Evolutionary conservation across 1,140 invertebrate species (phyloP).

Genomic region (Oryctes rhinoceros): DNA sequence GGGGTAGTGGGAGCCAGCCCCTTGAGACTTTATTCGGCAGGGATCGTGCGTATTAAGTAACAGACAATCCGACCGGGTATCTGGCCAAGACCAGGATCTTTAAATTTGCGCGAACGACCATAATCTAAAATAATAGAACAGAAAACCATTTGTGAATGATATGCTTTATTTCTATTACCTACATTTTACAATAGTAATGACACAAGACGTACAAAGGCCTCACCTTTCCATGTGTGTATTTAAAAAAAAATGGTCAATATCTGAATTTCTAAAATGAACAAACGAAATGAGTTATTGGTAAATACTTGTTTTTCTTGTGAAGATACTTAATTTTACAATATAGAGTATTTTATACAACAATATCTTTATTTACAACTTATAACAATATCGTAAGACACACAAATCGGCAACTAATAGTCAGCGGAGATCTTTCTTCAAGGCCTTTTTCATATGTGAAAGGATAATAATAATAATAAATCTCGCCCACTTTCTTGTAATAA

Average conservation of each 20-base stretch:
- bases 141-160: conserved; percentile 46
- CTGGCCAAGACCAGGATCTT: too few relatives aligned
- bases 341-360: not conserved
- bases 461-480: too few relatives aligned
- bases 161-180: conserved; percentile 54
- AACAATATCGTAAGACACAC: not conserved
- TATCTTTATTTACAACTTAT: conserved; percentile 14
- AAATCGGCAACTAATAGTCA: not conserved
- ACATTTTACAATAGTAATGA: conserved; percentile 48
- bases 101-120: not conserved
- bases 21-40: too few relatives aligned
- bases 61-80: too few relatives aligned
- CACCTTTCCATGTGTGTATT: conserved; percentile 49
- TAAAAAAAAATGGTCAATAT: not conserved
- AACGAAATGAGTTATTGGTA: not conserved
- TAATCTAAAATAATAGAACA: not conserved
- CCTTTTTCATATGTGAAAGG: too few relatives aligned
- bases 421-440: too few relatives aligned
- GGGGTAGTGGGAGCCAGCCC: too few relatives aligned
- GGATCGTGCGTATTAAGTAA: too few relatives aligned
- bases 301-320: not conserved
- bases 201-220: conserved; percentile 51
- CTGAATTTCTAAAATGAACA: not conserved
- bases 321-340: not conserved
- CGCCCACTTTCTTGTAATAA: too few relatives aligned